Conservation (phyloP, 2,888 invertebrate species). For the Brachynemurus nebulosus region DNA sequence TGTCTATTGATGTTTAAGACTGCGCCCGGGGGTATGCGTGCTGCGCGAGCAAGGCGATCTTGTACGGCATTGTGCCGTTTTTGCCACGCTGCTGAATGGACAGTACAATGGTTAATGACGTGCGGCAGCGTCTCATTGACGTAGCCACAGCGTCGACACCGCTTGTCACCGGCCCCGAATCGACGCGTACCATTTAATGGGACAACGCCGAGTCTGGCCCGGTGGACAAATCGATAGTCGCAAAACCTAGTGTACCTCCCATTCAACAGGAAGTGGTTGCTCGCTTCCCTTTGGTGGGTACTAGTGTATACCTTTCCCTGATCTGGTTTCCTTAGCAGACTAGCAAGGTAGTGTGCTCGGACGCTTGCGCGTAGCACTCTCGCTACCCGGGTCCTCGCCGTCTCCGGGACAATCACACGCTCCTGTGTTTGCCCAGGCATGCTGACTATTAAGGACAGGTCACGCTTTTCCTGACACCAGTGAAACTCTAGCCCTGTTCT, state of each 20-base stretch:
- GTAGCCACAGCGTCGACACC: constrained; percentile 22
- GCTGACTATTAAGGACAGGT: constrained; percentile 10
- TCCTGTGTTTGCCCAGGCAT: constrained; percentile 13
- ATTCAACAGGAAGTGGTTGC: constrained; percentile 22
- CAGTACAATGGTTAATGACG: constrained; percentile 25
- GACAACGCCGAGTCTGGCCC: constrained; percentile 21
- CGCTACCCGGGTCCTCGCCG: constrained; percentile 5
- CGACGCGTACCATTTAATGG: constrained; percentile 13
- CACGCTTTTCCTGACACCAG: constrained; percentile 13
- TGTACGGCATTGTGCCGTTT: constrained; percentile 20
- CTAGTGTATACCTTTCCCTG: constrained; percentile 22
- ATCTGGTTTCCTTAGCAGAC: constrained; percentile 15
- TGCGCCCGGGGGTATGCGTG: constrained; percentile 9
- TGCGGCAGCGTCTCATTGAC: constrained; percentile 25
- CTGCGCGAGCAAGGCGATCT: constrained; percentile 17
- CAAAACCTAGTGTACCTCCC: constrained; percentile 23
- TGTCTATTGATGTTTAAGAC: constrained; percentile 13
- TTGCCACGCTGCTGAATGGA: constrained; percentile 22
- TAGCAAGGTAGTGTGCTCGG: constrained; percentile 3
- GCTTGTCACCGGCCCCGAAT: constrained; percentile 9
- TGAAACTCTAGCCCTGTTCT: constrained; percentile 15
- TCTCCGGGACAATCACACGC: constrained; percentile 12
- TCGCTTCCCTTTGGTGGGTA: constrained; percentile 11
- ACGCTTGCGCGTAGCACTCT: constrained; percentile 5
- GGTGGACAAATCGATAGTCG: constrained; percentile 29